A percentile compares a stretch with the other conserved stretches of the same genome.
Evolutionary conservation across 2,888 invertebrate genomes (phyloP).

Genomic region (Leptogaster cylindrica): DNA sequence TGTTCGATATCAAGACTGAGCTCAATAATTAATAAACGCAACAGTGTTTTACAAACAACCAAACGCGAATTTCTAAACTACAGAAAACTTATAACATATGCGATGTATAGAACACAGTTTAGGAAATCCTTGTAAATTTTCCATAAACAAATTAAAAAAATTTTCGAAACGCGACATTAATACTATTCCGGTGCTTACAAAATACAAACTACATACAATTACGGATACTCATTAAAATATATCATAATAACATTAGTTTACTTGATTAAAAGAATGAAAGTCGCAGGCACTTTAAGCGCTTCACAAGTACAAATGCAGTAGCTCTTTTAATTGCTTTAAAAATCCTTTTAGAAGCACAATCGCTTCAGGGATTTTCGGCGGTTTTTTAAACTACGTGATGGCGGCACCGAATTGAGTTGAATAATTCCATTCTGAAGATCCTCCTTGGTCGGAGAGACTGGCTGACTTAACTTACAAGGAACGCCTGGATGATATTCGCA

Average conservation of each 20-base stretch:
- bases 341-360: constrained; percentile 35
- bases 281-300: neutral
- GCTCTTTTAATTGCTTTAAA: neutral
- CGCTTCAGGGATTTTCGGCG: constrained; percentile 43
- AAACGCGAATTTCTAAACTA: too few relatives aligned
- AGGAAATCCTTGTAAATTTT: too few relatives aligned
- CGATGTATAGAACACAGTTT: too few relatives aligned
- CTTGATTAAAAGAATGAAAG: neutral
- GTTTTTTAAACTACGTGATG: constrained; percentile 22
- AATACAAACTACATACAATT: neutral
- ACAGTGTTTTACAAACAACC: too few relatives aligned
- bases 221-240: neutral
- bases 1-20: too few relatives aligned
- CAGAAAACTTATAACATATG: too few relatives aligned
- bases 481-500: constrained; percentile 54
- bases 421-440: constrained; percentile 37
- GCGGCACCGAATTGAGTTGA: neutral
- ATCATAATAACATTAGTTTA: too few relatives aligned
- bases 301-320: neutral
- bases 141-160: too few relatives aligned
- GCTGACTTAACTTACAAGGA: constrained; percentile 52
- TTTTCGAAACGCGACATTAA: neutral
- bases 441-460: constrained; percentile 55
- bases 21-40: too few relatives aligned
- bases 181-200: constrained; percentile 20